phyloP scores from a whole-genome alignment of 2,113 vertebrate genomes.

The Motacilla alba region DNA sequence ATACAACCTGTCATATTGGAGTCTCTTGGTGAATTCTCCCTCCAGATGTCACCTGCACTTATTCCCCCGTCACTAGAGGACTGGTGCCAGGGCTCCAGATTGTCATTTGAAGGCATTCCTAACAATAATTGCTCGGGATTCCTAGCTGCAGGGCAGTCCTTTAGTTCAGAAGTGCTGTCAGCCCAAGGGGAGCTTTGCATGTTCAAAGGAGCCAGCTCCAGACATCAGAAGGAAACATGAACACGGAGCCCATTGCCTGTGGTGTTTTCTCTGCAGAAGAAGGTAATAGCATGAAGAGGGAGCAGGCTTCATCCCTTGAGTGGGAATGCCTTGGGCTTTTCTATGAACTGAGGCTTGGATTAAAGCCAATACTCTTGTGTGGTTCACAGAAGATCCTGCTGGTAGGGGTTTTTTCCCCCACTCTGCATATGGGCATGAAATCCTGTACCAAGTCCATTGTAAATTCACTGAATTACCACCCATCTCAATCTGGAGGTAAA shows the following conservation, averaged over 20 bases:
- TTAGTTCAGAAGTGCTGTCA: neutral
- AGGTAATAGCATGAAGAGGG: neutral
- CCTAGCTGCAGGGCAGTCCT: neutral
- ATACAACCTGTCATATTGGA: neutral
- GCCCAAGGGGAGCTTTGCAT: neutral
- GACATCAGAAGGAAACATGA: neutral
- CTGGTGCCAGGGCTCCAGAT: neutral
- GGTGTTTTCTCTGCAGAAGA: neutral
- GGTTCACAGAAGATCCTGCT: neutral
- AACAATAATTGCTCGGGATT: neutral
- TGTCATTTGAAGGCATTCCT: conserved; percentile 36
- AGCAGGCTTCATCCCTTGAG: neutral
- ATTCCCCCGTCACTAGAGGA: neutral
- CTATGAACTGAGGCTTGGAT: neutral
- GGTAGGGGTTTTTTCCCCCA: neutral
- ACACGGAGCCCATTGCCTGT: neutral
- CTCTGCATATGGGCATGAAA: neutral
- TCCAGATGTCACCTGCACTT: conserved; percentile 50
- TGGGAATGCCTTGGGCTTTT: neutral
- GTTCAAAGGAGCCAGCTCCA: conserved; percentile 19
- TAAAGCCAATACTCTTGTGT: neutral
- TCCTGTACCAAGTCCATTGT: rapidly evolving
- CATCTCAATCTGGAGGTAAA: neutral
- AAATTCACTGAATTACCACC: neutral
- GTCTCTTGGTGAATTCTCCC: neutral